phyloP scores from a whole-genome alignment of 2,113 vertebrate genomes.

The Aleadryas rufinucha region DNA sequence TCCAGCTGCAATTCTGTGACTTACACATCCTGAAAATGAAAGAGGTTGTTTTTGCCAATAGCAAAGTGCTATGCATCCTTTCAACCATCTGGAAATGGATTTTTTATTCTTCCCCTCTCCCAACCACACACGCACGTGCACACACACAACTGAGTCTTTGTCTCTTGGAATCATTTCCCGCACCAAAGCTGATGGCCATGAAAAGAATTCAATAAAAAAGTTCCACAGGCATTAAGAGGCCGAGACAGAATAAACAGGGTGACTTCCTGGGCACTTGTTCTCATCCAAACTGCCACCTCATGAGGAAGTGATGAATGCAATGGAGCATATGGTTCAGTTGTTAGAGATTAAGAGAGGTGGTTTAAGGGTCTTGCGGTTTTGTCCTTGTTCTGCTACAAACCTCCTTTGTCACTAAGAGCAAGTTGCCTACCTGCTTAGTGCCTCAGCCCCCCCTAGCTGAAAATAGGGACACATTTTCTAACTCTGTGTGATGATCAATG shows the following conservation, averaged over 20 bases:
- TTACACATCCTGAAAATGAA: conserved; percentile 61
- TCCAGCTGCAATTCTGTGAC: conserved; percentile 61
- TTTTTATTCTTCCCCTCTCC: conserved; percentile 50
- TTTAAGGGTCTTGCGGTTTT: not conserved
- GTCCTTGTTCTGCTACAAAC: not conserved
- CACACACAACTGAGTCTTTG: conserved; percentile 26
- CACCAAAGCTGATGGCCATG: conserved; percentile 2
- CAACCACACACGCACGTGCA: not conserved
- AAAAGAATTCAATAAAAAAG: conserved; percentile 34
- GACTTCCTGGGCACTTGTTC: conserved; percentile 34
- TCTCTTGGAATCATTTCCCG: conserved; percentile 40
- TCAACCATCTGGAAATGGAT: conserved; percentile 66
- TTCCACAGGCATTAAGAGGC: conserved; percentile 3
- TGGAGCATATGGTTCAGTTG: not conserved
- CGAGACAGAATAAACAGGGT: not conserved
- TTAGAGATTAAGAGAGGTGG: not conserved
- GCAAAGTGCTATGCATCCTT: conserved; percentile 55
- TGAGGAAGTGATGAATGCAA: conserved; percentile 31
- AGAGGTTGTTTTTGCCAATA: conserved; percentile 69
- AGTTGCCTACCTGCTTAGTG: not conserved
- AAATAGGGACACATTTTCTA: not conserved
- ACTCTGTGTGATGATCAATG: not conserved
- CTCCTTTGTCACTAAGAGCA: not conserved
- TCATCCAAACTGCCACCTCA: conserved; percentile 30
- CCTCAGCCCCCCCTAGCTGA: not conserved